Base-by-base conservation (phyloP, 2,888 invertebrate species). In the Cecidostiba fungosa region DNA sequence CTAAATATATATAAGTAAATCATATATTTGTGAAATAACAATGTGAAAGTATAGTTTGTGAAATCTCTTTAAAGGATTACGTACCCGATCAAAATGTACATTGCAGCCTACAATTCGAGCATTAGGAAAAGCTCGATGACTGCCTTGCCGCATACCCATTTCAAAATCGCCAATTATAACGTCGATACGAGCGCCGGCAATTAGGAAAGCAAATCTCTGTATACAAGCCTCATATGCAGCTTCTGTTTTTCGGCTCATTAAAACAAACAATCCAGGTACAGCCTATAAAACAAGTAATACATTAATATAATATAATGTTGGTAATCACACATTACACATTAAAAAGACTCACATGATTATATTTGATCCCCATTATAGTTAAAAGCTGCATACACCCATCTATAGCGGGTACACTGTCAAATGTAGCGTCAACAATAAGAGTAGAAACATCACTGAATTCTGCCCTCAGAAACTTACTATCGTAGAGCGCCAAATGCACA, bases 51-150 rank as follows among this genome's bases (percentile, higher is more conserved):
- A n/a, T n/a, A n/a, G n/a, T n/a, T n/a, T n/a, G n/a, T n/a, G n/a
- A n/a, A n/a, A n/a, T n/a, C n/a, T n/a, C 54, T 54, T 19, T 19
- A 54, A n/a, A 14, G 3, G 3, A 8, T 54, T 6, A 26, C 74
- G 12, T 47, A 74, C 74, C 12, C 74, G 1, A 12, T 74, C 74
- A 74, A 50, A 74, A 16, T 74, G 74, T 4, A 47, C 50, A 43
- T 74, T 74, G 23, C 74, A 74, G 1, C 74, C 74, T 14, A 50
- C 74, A 3, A 74, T 43, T 1, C 74, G 74, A 10, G 47, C 23
- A 10, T 23, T 26, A 5, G 74, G 74, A 47, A 47, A 74, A 14
- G n/a, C 19, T 26, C 3, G 10, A 26, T 23, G 23, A 2, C 23
- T 23, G 3, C 23, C 29, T 74, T 26, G 19, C 12, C 74, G 43